These are phyloP conservation scores for Blomia tropicalis DNA, from an alignment of 2,888 invertebrate genomes.

Conservation along the genomic window DNA sequence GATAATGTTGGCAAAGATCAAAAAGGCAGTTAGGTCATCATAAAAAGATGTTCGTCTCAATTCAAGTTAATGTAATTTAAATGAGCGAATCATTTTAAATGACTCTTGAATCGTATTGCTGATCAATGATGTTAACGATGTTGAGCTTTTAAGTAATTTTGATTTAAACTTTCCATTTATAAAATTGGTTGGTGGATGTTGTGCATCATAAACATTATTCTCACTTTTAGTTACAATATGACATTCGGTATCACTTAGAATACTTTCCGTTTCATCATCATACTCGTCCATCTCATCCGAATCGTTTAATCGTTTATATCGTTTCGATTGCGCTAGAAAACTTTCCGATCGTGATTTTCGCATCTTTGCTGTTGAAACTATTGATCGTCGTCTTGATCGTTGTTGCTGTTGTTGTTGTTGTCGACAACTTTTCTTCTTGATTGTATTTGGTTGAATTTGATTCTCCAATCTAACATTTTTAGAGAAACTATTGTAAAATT, in stretches of 20 bases:
- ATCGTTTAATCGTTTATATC: conserved; percentile 1
- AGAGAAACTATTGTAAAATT: neutral
- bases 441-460: neutral
- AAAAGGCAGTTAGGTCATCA: too few relatives aligned
- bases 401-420: neutral
- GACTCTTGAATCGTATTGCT: conserved; percentile 1
- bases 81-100: conserved; percentile 8
- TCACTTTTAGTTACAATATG: neutral
- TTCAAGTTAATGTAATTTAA: neutral
- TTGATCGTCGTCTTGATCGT: neutral
- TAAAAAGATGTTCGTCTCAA: too few relatives aligned
- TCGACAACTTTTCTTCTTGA: too few relatives aligned
- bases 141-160: neutral
- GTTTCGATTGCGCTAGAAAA: neutral
- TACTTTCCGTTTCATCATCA: neutral
- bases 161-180: neutral
- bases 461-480: neutral
- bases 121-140: neutral
- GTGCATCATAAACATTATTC: neutral
- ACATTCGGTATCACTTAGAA: neutral
- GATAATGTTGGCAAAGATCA: too few relatives aligned
- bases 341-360: conserved; percentile 15
- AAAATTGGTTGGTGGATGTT: neutral
- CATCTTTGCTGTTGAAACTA: neutral
- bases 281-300: neutral